Percentiles rank a stretch among this genome's conserved stretches.
Evolutionary conservation across 2,797 vertebrate genomes (phyloP).

Genomic region (Hephaestus fuliginosus): DNA sequence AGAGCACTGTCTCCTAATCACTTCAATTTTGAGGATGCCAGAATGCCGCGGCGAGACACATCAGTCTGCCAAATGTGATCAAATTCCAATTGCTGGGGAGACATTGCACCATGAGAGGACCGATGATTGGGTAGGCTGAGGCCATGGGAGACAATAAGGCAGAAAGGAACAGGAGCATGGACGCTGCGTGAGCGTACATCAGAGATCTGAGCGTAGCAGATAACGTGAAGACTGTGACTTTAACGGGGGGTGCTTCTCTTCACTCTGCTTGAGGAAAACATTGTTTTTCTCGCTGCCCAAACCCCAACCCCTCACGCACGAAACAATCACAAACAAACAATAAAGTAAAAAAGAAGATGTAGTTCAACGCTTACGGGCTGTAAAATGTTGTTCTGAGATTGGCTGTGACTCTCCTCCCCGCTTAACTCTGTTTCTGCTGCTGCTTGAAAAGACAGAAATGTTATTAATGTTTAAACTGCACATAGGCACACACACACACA

Average conservation of each 20-base stretch:
- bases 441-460: conserved; percentile 27
- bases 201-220: not conserved
- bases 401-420: conserved; percentile 24
- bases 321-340: conserved; percentile 3
- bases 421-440: conserved; percentile 31
- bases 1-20: conserved; percentile 7
- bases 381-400: conserved; percentile 25
- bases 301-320: not conserved
- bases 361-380: not conserved
- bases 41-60: conserved; percentile 29
- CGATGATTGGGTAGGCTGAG: conserved; percentile 31
- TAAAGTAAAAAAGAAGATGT: conserved; percentile 5
- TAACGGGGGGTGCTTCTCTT: not conserved
- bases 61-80: conserved; percentile 49
- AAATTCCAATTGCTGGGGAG: conserved; percentile 41
- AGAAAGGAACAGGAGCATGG: conserved; percentile 4
- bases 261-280: conserved; percentile 15
- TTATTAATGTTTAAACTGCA: conserved; percentile 54
- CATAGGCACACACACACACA: not conserved
- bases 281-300: not conserved
- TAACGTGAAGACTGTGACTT: conserved; percentile 19
- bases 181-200: conserved; percentile 15
- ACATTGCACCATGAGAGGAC: conserved; percentile 23
- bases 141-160: conserved; percentile 42
- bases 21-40: conserved; percentile 30